phyloP scores from a whole-genome alignment of 2,888 invertebrate species.

The Pseudococcus longispinus region DNA sequence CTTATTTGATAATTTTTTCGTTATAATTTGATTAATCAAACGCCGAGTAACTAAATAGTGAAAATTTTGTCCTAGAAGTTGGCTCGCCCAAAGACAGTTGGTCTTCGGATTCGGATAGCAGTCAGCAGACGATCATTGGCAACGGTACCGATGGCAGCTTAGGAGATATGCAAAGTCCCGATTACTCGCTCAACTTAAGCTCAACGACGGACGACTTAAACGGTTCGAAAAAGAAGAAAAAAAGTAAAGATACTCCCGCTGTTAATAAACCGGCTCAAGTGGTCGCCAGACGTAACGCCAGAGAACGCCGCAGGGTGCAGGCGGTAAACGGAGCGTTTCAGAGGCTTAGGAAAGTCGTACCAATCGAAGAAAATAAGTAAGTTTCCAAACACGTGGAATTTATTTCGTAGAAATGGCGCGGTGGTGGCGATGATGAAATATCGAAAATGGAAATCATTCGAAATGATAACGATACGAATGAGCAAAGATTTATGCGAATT shows the following conservation, averaged over 20 bases:
- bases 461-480: not conserved
- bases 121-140: constrained; percentile 56
- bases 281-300: constrained; percentile 66
- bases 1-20: not conserved
- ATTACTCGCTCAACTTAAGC: constrained; percentile 41
- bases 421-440: not conserved
- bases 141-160: constrained; percentile 7
- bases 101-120: constrained; percentile 58
- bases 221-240: constrained; percentile 52
- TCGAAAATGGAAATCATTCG: constrained; percentile 30
- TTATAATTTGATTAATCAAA: not conserved
- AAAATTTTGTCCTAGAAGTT: constrained; percentile 37
- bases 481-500: not conserved
- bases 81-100: constrained; percentile 57
- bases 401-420: not conserved
- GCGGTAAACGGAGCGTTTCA: constrained; percentile 72
- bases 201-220: constrained; percentile 55
- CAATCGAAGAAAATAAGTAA: constrained; percentile 62
- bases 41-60: too few relatives aligned
- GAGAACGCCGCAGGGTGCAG: constrained; percentile 71
- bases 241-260: constrained; percentile 57
- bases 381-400: not conserved
- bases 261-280: constrained; percentile 58
- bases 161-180: constrained; percentile 28
- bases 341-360: constrained; percentile 68